Evolutionary conservation across 2,888 invertebrate species (phyloP), one percentile per base, ranked within the genome.

Genomic region (Thalpophila matura): DNA sequence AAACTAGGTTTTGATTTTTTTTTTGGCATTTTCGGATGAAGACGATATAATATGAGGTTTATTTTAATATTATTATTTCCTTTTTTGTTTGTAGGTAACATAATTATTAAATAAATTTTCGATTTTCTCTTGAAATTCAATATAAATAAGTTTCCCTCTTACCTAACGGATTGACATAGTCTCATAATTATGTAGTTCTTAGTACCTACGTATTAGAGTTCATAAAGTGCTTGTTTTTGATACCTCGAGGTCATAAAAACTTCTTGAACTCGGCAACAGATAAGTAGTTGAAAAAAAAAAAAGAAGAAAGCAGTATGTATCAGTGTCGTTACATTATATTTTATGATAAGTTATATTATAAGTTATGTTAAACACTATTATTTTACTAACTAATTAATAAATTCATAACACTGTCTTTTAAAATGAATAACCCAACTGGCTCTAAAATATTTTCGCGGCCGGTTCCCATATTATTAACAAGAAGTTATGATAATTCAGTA

Each of bases 401-500:
- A 56, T 56, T 56, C 29, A 49, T 46, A 57, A 31, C 16, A 50
- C n/a, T 65, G 27, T 55, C 29, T 54, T 20, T 40, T 57, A 47
- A 64, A 59, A 66, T 65, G 53, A 45, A 58, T 68, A 54, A 37
- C 10, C 45, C 9, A n/a, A 31, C 42, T 31, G 18, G 40, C 12
- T 58, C 45, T 40, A 53, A 51, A 40, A 55, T 64, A 58, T 55
- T 49, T 60, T 26, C 33, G 38, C 35, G 40, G 33, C 38, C 35
- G 16, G 18, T 29, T 57, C 27, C 46, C 58, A 59, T 40, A 38
- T 35, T 51, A 9, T 49, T 47, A 53, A 51, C 58, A 20, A 51
- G 46, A 50, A 64, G 46, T 67, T 74, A 78, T 69, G 66, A 63
- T 79, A 65, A 78, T 79, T 68, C 27, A 37, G 42, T 61, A 62